Evolutionary conservation across 1,140 invertebrate species (phyloP).

Genomic region (Panagrolaimus sp.): DNA sequence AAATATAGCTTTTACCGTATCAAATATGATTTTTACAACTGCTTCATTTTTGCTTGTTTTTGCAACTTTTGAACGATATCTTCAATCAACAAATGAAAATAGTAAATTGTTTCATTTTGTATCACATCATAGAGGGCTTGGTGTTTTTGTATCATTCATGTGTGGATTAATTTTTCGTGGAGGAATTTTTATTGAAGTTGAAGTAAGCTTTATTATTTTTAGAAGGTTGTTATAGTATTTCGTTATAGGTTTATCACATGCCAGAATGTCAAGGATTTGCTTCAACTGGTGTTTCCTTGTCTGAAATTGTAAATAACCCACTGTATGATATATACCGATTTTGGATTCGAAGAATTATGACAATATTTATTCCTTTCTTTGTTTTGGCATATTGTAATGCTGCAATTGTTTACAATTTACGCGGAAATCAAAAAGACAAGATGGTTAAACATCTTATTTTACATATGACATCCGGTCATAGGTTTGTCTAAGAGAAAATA

Average conservation of each 20-base stretch:
- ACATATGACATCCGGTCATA: conserved; percentile 34
- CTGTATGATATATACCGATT: conserved; percentile 48
- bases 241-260: conserved; percentile 1
- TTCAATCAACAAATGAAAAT: conserved; percentile 34
- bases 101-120: conserved; percentile 18
- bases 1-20: conserved; percentile 39
- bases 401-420: conserved; percentile 41
- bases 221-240: conserved; percentile 7
- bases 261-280: conserved; percentile 34
- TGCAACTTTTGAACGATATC: conserved; percentile 48
- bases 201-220: conserved; percentile 25
- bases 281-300: conserved; percentile 26
- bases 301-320: conserved; percentile 18
- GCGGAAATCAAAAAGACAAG: conserved; percentile 32
- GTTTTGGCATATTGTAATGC: conserved; percentile 47
- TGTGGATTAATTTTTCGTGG: conserved; percentile 39
- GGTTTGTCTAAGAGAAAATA: conserved; percentile 15
- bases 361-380: conserved; percentile 50
- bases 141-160: conserved; percentile 36
- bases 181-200: conserved; percentile 49
- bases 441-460: conserved; percentile 41
- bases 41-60: conserved; percentile 46
- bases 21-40: conserved; percentile 39
- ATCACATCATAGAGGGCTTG: conserved; percentile 26
- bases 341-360: conserved; percentile 41